Conservation (phyloP, 1,140 invertebrate genomes). For the Lepidurus arcticus region DNA sequence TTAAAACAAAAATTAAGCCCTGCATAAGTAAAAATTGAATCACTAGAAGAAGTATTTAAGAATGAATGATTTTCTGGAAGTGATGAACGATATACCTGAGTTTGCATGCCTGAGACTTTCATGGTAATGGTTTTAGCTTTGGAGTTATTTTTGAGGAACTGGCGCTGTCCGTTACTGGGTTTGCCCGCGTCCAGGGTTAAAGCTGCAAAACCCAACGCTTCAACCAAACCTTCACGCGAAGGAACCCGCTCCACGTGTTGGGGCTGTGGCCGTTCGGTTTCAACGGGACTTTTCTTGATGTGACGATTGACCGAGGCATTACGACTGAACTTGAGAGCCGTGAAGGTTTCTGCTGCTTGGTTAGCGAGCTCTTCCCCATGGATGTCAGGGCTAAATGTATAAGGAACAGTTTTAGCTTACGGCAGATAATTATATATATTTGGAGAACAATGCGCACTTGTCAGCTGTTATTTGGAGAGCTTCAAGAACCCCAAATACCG, state of each 20-base stretch:
- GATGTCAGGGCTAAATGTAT: constrained; percentile 32
- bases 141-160: constrained; percentile 35
- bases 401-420: background rate
- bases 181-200: constrained; percentile 21
- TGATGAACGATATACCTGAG: constrained; percentile 18
- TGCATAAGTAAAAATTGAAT: no score
- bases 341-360: constrained; percentile 38
- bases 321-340: constrained; percentile 36
- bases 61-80: background rate
- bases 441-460: constrained; percentile 27
- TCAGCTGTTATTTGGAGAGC: constrained; percentile 38
- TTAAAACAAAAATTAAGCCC: constrained; percentile 26
- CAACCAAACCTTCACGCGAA: constrained; percentile 36
- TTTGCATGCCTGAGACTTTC: constrained; percentile 36
- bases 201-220: constrained; percentile 26
- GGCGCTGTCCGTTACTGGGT: constrained; percentile 20
- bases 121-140: constrained; percentile 38
- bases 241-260: constrained; percentile 11
- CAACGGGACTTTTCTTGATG: constrained; percentile 20
- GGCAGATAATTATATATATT: constrained; percentile 1
- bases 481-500: constrained; percentile 39
- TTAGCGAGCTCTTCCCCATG: constrained; percentile 36
- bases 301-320: constrained; percentile 29
- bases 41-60: background rate
- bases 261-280: constrained; percentile 1